Evolutionary conservation across 1,140 invertebrate genomes (phyloP).

Genomic region (Lasioglossum baleicum): DNA sequence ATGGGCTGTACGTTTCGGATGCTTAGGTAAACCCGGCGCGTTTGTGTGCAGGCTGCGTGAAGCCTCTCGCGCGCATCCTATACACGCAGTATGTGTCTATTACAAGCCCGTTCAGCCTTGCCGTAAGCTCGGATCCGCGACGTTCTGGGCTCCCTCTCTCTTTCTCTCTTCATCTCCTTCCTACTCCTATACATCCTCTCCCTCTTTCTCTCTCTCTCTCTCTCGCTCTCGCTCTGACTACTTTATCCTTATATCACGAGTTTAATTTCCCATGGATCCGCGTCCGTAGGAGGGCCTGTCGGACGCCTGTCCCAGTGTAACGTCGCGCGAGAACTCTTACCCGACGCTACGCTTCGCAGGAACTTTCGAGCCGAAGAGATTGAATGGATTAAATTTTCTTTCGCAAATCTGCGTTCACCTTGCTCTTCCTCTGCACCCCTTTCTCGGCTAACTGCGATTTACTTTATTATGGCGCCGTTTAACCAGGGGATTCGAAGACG

Average conservation of each 20-base stretch:
- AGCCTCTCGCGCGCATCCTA: conserved; percentile 9
- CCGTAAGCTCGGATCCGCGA: conserved; percentile 11
- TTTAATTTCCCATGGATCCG: conserved; percentile 55
- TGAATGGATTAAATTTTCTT: background rate
- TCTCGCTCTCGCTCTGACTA: conserved; percentile 13
- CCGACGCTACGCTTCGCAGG: conserved; percentile 6
- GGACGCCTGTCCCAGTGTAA: conserved; percentile 2
- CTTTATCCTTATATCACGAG: conserved; percentile 49
- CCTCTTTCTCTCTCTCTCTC: too few species aligned
- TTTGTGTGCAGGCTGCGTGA: conserved; percentile 31
- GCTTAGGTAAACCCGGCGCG: conserved; percentile 61
- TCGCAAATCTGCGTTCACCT: background rate
- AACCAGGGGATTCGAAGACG: background rate
- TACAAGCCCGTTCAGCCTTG: conserved; percentile 21
- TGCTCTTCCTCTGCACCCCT: background rate
- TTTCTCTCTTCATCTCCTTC: too few species aligned
- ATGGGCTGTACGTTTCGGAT: conserved; percentile 59
- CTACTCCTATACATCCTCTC: too few species aligned
- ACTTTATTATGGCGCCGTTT: background rate
- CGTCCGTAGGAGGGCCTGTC: conserved; percentile 7
- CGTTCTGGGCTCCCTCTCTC: too few species aligned
- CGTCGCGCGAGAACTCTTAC: conserved; percentile 30
- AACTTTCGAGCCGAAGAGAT: conserved; percentile 25
- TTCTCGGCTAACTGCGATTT: background rate
- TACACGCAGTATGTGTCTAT: conserved; percentile 41